Evolutionary conservation across 2,797 vertebrate species (phyloP).

Genomic region (Chelon auratus): DNA sequence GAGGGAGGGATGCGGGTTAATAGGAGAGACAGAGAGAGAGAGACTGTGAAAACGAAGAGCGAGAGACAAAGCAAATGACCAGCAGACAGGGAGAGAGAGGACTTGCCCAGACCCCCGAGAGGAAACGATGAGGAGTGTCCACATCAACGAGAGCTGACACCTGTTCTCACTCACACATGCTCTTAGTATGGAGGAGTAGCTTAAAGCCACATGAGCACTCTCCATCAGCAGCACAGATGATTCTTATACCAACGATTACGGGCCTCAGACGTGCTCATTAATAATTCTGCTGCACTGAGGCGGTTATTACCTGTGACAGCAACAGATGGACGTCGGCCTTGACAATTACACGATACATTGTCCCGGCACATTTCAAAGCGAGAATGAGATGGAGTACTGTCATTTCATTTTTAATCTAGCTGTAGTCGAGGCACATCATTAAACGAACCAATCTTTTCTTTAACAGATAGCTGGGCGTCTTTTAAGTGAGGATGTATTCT

Average conservation of each 20-base stretch:
- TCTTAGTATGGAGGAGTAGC: neutral
- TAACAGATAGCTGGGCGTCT: too few relatives aligned
- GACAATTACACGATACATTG: neutral
- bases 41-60: neutral
- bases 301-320: constrained; percentile 1
- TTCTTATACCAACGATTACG: neutral
- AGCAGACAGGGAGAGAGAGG: constrained; percentile 16
- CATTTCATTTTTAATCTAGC: neutral
- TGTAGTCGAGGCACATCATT: too few relatives aligned
- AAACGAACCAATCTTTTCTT: neutral
- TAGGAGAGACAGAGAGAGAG: neutral
- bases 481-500: too few relatives aligned
- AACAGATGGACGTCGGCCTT: neutral
- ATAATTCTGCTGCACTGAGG: constrained; percentile 12
- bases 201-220: constrained; percentile 10
- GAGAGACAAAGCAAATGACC: neutral
- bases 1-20: neutral
- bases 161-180: constrained; percentile 26
- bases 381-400: neutral
- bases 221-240: constrained; percentile 30
- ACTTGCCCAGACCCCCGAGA: constrained; percentile 39
- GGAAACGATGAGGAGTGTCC: constrained; percentile 61
- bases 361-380: neutral
- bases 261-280: constrained; percentile 16
- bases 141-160: constrained; percentile 45